Evolutionary conservation across 2,113 vertebrate genomes (phyloP), one percentile per base, ranked within the genome.

Genomic region (Puma concolor): DNA sequence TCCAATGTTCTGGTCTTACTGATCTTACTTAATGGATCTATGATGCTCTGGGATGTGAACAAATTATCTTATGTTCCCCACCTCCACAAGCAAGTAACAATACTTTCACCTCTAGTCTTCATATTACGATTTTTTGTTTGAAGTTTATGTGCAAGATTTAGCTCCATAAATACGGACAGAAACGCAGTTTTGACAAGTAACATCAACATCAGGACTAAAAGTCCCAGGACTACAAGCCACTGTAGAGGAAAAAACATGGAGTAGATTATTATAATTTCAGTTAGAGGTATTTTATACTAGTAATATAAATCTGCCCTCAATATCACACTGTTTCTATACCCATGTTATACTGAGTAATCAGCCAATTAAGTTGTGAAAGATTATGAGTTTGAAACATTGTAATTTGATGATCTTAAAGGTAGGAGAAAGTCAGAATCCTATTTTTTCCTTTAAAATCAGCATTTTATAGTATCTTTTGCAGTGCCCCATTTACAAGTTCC

Each of bases 181-280:
- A 25, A 79, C 1, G 76, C 99, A 99, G 31, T 48, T 52, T 97
- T 88, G 85, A 96, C 99, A 99, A 27, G 87, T 97, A 94, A 98
- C 97, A 7, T 96, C 91, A 15, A 97, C 92, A 95, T 97, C 96
- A 27, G 99, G 98, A 52, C 98, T 99, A 89, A 98, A 99, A n/a
- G 97, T 99, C 79, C 98, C 98, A 6, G 99, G 99, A 66, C 94
- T 93, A 71, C 99, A 99, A 88, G 98, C 98, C 96, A 99, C 99
- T 99, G 98, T 5, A 64, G 91, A 98, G 52, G 84, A 96, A 98
- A 98, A 96, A 23, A 97, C 14, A 97, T 41, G 82, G 0, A 23
- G 44, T 0, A 79, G 52, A 69, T 69, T 27, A 92, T 33, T 67
- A 60, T 10, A 27, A 50, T 67, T 44, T 97, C 88, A 71, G 48